Base-by-base conservation (phyloP, 2,797 vertebrate species). In the Ispidina lecontei region DNA sequence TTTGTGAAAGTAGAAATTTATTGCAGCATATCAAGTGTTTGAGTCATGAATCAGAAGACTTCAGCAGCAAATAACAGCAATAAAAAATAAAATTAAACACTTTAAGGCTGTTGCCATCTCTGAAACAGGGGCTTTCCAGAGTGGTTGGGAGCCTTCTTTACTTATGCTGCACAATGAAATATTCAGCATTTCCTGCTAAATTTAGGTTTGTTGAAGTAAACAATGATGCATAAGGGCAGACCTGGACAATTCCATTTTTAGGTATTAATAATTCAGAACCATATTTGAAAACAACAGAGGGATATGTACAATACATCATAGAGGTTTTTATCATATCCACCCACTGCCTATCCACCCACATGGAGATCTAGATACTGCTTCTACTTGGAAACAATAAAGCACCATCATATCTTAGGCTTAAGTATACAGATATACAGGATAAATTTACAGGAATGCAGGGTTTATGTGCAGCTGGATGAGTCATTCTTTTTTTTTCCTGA, bases 191-290 rank as follows among this genome's bases (percentile, higher is more conserved):
- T 95, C 72, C 84, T 83, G 47, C 89, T 96, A 94, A 90, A 90
- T 87, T 96, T 94, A 95, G 81, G 14, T 75, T 90, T 94, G 84
- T 77, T 94, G 87, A 94, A 90, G 68, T 90, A 95, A 95, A 94
- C 63, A 85, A 25, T 94, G 75, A 89, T 94, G 82, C 81, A 80
- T 90, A 75, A 89, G 75, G 56, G 86, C 65, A 94, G 84, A 90
- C 62, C 87, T 59, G 95, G 93, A 94, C 96, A 90, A 85, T 72
- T 94, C 63, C 31, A 87, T 95, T 94, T 94, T 92, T 84, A 86
- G 55, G 18, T 89, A 94, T 95, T 95, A 96, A 96, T 95, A 93
- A 96, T 95, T 96, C 90, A 95, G 81, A 80, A 41, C 43, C 19
- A 0, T 87, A 91, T 95, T 95, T 94, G 81, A 93, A 96, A 96